phyloP scores from a whole-genome alignment of 92 coral and sea anemone species.

The Epizoanthus rinbou region DNA sequence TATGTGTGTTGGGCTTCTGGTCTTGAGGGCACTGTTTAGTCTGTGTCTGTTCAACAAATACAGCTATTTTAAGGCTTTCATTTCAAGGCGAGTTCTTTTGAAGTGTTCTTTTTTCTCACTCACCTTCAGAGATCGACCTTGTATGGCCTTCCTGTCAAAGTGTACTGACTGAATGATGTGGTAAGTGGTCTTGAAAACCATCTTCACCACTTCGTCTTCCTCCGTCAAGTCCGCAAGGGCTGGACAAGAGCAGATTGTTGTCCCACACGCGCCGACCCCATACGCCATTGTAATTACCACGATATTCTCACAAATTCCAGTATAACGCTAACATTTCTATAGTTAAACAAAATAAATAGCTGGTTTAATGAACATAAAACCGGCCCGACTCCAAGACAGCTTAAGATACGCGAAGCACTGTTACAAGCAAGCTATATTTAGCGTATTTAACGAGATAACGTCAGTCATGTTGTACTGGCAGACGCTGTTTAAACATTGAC shows the following conservation, averaged over 20 bases:
- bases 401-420: not conserved
- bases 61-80: too few relatives aligned
- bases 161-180: constrained; percentile 9
- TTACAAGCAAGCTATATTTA: constrained; percentile 7
- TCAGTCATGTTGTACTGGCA: not conserved
- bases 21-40: too few relatives aligned
- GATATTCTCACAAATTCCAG: not conserved
- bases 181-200: constrained; percentile 20
- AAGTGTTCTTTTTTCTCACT: not conserved
- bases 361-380: not conserved
- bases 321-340: not conserved
- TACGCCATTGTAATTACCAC: not conserved
- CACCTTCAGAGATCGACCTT: constrained; percentile 11
- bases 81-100: too few relatives aligned
- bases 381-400: not conserved
- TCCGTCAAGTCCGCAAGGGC: not conserved
- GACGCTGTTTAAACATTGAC: not conserved
- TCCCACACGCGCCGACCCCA: not conserved
- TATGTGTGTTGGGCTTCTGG: too few relatives aligned
- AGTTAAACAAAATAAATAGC: not conserved
- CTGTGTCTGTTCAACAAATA: too few relatives aligned
- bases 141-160: constrained; percentile 33
- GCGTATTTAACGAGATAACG: not conserved
- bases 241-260: not conserved
- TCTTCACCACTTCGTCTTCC: constrained; percentile 11